Base-by-base conservation (phyloP, 2,113 vertebrate genomes). In the Castor canadensis region DNA sequence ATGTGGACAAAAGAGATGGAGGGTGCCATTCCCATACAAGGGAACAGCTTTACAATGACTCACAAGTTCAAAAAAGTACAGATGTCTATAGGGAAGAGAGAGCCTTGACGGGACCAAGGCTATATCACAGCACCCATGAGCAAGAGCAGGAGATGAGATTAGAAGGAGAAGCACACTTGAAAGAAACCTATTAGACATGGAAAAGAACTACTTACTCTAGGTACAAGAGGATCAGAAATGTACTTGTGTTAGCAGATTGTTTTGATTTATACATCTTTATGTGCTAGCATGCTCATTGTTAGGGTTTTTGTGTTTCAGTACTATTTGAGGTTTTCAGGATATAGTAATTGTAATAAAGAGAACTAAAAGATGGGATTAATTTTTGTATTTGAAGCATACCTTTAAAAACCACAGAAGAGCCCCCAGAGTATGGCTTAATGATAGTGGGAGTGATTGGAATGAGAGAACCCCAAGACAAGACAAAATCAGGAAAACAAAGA, bases 401-500 rank as follows among this genome's bases (percentile, higher is more conserved):
- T 80, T 71, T 47, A 67, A 79, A 87, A 73, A 73, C 45, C 49
- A 30, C 32, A 75, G 89, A 75, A 40, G 12, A 69, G 6, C 38
- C n/a, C 30, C 38, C 13, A 11, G n/a, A 62, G 9, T 89, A 71
- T 28, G 11, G 12, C 20, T 71, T 47, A 20, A 75, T 91, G 82
- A 8, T 49, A 81, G 15, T 66, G 17, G 35, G 40, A 52, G 30
- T 88, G 15, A 71, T 8, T 71, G 24, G 20, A 81, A 66, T 49
- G 32, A 93, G 35, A 85, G 54, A 95, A 81, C 40, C 45, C 45
- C 58, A 58, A 77, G 77, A 93, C 3, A 6, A 83, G 72, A 56
- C 24, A 67, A 62, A 96, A 80, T 69, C 60, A 58, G 24, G n/a
- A 64, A 67, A 88, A 85, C 77, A 77, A 72, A 88, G 77, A 26